phyloP scores from a whole-genome alignment of 92 coral and sea anemone genomes.

The Porites evermanni region DNA sequence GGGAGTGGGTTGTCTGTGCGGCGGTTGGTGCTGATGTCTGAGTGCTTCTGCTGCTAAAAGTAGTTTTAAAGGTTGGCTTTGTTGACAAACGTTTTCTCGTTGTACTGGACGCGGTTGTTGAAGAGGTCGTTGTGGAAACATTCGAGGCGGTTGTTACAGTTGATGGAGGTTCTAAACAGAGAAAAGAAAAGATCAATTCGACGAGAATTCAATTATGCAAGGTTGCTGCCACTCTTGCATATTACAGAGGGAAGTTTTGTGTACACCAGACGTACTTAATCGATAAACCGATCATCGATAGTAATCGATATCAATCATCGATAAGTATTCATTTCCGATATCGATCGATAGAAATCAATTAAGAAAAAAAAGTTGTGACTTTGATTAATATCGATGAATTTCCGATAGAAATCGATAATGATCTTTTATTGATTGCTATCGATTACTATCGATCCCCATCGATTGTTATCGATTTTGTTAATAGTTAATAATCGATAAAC shows the following conservation, averaged over 20 bases:
- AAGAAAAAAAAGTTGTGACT: no score
- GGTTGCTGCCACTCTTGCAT: neutral
- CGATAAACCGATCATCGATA: no score
- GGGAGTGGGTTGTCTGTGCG: neutral
- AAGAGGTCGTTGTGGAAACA: neutral
- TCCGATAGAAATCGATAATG: no score
- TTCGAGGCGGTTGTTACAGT: conserved; percentile 1
- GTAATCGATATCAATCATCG: no score
- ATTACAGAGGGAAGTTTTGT: neutral
- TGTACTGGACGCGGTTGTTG: conserved; percentile 3
- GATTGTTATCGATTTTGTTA: no score
- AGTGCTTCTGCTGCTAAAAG: neutral
- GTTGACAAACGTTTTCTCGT: neutral
- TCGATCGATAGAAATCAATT: no score
- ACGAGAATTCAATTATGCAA: neutral
- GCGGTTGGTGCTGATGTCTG: neutral
- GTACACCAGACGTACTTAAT: no score
- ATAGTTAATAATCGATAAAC: no score
- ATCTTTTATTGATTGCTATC: no score
- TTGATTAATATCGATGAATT: no score
- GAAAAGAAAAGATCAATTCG: neutral
- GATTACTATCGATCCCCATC: no score
- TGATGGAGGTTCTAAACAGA: conserved; percentile 12
- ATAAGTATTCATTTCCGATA: no score
- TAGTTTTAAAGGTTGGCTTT: neutral